Evolutionary conservation across 53 echinoderm and acorn worm genomes (phyloP).

Genomic region (Apostichopus leukothele): DNA sequence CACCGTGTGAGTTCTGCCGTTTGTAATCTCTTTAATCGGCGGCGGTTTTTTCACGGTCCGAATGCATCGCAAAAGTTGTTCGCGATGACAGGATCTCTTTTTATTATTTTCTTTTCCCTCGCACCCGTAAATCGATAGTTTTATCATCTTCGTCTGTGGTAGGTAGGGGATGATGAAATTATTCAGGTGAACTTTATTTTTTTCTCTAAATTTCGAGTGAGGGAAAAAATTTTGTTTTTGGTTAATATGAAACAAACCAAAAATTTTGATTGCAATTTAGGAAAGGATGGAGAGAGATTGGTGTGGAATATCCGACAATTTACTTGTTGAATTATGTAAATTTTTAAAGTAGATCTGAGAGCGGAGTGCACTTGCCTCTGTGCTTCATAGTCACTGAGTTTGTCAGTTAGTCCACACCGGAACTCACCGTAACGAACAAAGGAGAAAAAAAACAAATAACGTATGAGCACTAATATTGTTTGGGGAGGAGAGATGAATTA

Average conservation of each 20-base stretch:
- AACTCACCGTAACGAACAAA: too few relatives aligned
- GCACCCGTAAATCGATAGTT: constrained; percentile 3
- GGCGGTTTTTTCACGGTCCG: constrained; percentile 5
- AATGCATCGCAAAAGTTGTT: background rate
- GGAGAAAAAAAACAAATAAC: too few relatives aligned
- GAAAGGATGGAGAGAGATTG: background rate
- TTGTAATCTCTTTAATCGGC: background rate
- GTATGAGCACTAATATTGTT: too few relatives aligned
- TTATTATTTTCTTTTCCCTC: background rate
- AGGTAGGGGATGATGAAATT: constrained; percentile 3
- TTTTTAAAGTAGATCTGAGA: too few relatives aligned
- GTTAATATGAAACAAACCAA: background rate
- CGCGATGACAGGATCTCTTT: background rate
- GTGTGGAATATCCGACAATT: background rate
- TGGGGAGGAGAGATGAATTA: too few relatives aligned
- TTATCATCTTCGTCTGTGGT: background rate
- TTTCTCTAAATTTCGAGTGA: background rate
- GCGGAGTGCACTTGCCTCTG: too few relatives aligned
- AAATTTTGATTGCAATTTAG: background rate
- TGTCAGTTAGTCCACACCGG: too few relatives aligned
- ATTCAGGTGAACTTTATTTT: constrained; percentile 2
- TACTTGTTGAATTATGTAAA: background rate
- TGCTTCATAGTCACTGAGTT: too few relatives aligned
- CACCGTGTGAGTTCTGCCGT: background rate
- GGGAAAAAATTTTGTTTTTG: background rate